Conservation (phyloP, 2,888 invertebrate genomes). For the Xylophagus ater region DNA sequence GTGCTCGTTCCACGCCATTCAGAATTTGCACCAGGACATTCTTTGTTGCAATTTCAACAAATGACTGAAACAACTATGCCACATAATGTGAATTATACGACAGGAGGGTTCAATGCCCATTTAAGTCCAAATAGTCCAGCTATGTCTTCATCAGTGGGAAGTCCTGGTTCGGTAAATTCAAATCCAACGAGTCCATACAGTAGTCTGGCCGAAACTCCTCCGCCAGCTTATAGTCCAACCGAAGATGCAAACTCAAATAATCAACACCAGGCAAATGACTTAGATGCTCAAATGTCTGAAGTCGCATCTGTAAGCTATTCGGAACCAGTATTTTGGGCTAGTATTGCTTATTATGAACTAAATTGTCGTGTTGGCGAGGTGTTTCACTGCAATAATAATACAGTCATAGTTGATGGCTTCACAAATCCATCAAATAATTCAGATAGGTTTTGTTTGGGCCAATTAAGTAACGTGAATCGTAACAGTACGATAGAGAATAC, state of each 20-base stretch:
- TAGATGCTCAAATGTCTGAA: conserved; percentile 48
- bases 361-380: conserved; percentile 92
- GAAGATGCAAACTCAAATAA: conserved; percentile 55
- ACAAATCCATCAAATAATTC: conserved; percentile 89
- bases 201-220: conserved; percentile 73
- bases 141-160: conserved; percentile 47
- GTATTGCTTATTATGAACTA: conserved; percentile 90
- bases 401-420: conserved; percentile 89
- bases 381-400: conserved; percentile 76
- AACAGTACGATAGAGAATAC: conserved; percentile 95
- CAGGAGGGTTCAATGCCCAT: conserved; percentile 54
- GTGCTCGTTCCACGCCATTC: conserved; percentile 89
- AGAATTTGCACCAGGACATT: conserved; percentile 79
- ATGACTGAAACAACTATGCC: conserved; percentile 76
- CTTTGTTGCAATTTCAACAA: conserved; percentile 70
- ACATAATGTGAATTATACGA: conserved; percentile 72
- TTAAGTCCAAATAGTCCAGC: conserved; percentile 42
- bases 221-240: conserved; percentile 77
- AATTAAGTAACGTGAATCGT: conserved; percentile 89
- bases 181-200: conserved; percentile 56
- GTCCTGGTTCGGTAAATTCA: conserved; percentile 43
- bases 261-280: conserved; percentile 37
- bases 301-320: conserved; percentile 72
- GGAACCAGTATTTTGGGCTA: conserved; percentile 89
- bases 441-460: conserved; percentile 86